A percentile compares a stretch with the other conserved stretches of the same genome.
These are phyloP conservation scores for Andrena bicolor DNA, from an alignment of 2,888 invertebrate species.

Conservation along the genomic window DNA sequence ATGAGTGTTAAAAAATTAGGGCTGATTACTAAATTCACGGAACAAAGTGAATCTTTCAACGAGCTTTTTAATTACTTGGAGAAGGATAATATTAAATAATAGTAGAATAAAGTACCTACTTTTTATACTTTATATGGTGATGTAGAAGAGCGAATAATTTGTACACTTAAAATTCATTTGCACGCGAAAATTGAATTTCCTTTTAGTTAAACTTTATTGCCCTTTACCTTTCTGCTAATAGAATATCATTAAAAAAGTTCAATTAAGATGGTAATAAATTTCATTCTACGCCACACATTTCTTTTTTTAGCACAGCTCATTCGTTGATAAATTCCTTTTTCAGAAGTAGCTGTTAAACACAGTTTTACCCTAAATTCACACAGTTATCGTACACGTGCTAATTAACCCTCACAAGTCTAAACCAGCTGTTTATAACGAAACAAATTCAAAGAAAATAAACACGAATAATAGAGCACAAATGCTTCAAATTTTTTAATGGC, in stretches of 20 bases:
- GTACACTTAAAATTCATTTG: background rate
- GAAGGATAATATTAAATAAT: background rate
- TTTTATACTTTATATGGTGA: background rate
- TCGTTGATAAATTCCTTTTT: background rate
- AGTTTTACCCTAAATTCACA: background rate
- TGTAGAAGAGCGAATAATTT: background rate
- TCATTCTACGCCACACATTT: slow-evolving; percentile 3
- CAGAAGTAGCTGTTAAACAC: slow-evolving; percentile 10
- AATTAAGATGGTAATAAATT: slow-evolving; percentile 27
- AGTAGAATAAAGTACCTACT: background rate
- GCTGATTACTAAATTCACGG: no score
- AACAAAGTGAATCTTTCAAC: no score
- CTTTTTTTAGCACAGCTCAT: background rate
- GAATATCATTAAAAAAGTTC: slow-evolving; percentile 6
- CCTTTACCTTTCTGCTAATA: background rate
- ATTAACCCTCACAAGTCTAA: no score
- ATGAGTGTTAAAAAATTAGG: no score
- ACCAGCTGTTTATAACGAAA: no score
- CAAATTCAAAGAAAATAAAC: no score
- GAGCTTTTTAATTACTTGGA: no score
- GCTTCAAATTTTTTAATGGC: no score
- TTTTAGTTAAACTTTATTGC: background rate
- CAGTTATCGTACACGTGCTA: background rate
- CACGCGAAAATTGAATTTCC: background rate
- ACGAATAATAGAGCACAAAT: no score